These are phyloP conservation scores for Enteromius fasciolatus DNA, from an alignment of 2,797 vertebrate genomes.

Conservation along the genomic window DNA sequence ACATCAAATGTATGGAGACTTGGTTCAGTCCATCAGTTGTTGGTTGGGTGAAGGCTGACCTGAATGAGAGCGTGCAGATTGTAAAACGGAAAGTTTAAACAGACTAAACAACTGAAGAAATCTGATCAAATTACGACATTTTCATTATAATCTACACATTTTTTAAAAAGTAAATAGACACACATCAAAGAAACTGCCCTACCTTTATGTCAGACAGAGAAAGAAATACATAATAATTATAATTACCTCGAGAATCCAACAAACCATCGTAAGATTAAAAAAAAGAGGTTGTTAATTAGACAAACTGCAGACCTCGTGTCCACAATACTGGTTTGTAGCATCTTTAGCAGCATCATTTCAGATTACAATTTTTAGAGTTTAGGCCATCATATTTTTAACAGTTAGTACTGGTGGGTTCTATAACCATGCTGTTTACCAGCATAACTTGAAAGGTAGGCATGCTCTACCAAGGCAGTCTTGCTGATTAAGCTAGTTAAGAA, in stretches of 20 bases:
- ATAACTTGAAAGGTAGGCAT: not conserved
- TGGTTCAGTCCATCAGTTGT: not conserved
- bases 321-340: not conserved
- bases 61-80: not conserved
- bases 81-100: not conserved
- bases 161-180: not conserved
- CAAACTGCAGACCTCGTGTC: not conserved
- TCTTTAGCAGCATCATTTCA: not conserved
- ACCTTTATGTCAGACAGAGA: not conserved
- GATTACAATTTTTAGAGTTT: no score
- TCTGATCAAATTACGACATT: not conserved
- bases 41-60: not conserved
- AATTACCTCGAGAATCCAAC: not conserved
- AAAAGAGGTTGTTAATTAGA: not conserved
- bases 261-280: not conserved
- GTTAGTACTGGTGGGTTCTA: not conserved
- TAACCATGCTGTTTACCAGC: not conserved
- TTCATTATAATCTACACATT: not conserved
- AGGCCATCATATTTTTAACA: not conserved
- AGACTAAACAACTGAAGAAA: not conserved
- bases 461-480: not conserved
- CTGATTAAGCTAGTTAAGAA: constrained; percentile 8
- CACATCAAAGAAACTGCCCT: not conserved
- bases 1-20: not conserved
- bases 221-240: not conserved